Evolutionary conservation across 2,888 invertebrate species (phyloP), one percentile per base, ranked within the genome.

Genomic region (Apotomis turbidana): DNA sequence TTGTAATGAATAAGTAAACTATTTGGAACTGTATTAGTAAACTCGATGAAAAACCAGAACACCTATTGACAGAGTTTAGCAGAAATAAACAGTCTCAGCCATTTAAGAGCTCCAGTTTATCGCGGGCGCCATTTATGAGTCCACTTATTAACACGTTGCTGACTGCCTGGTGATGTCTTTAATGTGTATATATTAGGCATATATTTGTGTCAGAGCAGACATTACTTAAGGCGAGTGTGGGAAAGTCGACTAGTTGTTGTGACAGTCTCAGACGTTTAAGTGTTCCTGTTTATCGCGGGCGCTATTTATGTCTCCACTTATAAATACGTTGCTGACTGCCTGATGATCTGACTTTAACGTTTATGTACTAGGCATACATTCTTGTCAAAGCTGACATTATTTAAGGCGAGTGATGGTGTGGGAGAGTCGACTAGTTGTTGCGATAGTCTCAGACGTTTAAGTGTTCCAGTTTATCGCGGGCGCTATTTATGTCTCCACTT

Each of bases 71-170:
- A 27, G 27, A 27, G 27, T 2, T 27, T 1, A 27, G 27, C 27
- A 27, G 27, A 27, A 27, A 27, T 27, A 62, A 62, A 57, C 62
- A 55, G 55, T 36, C 57, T 12, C 13, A 15, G 62, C 61, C 61
- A 12, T 57, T 62, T 49, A 69, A 49, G n/a, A 38, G 62, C 55
- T 66, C n/a, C 15, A 66, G 66, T 46, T 55, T 57, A 64, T 64
- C 27, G 12, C 46, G 51, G 51, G 41, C 55, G 55, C 49, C 36
- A 57, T 66, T 66, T 66, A 55, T 66, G 55, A 57, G 27, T 36
- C 66, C 55, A 46, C 44, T 66, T 57, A 66, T 66, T 46, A 55
- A 57, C 55, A 57, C 46, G 44, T 55, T 44, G 64, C 44, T 27
- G 64, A 12, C 6, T 64, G 13, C 38, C 52, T 55, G 54, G 41